Evolutionary conservation across 2,113 vertebrate species (phyloP).

Genomic region (Dasyprocta punctata): DNA sequence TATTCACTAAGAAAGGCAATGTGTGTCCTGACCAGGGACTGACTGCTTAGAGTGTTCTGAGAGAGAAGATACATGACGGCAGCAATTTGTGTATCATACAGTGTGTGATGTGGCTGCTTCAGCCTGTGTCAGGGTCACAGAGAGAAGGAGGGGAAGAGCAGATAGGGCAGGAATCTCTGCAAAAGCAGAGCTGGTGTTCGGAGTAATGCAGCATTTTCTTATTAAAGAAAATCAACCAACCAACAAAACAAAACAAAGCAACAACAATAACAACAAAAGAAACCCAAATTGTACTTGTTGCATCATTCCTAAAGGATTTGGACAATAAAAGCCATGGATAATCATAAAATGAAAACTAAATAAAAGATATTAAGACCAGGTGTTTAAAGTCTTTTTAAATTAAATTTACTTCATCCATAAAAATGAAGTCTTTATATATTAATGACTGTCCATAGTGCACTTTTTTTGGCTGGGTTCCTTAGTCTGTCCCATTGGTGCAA

Average conservation of each 20-base stretch:
- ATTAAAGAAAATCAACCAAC: background rate
- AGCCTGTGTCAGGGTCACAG: background rate
- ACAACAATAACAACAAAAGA: too few relatives aligned
- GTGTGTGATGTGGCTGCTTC: background rate
- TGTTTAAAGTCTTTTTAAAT: background rate
- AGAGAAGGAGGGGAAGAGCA: background rate
- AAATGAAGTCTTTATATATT: background rate
- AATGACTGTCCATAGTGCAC: background rate
- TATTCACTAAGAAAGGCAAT: background rate
- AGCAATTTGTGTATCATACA: background rate
- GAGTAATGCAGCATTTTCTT: background rate
- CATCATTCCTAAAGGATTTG: background rate
- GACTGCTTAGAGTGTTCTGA: background rate
- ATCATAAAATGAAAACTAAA: background rate
- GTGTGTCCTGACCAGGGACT: background rate
- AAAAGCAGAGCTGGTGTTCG: background rate
- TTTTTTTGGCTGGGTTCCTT: background rate
- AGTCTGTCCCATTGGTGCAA: background rate
- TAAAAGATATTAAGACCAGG: background rate
- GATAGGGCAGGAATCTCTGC: too few relatives aligned
- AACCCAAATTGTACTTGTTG: background rate
- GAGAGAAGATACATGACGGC: background rate
- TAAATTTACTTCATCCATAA: background rate
- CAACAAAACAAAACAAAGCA: too few relatives aligned
- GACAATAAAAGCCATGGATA: background rate